phyloP scores from a whole-genome alignment of 2,113 vertebrate species.

The Rattus norvegicus region DNA sequence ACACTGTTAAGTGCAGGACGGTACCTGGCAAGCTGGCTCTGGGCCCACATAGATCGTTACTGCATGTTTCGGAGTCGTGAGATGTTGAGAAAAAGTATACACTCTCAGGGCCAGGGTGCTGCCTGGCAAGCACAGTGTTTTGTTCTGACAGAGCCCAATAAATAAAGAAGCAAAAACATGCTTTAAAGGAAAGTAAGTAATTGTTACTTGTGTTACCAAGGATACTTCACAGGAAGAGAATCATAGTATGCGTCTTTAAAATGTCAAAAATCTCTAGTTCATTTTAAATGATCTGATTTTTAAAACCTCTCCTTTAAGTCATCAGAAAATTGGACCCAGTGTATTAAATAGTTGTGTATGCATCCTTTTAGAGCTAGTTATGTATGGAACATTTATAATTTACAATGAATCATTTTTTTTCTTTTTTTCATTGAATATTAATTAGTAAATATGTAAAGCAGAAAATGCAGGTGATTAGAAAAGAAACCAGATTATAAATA shows the following conservation, averaged over 20 bases:
- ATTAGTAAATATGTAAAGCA: not conserved
- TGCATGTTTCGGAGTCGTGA: not conserved
- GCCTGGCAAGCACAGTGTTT: not conserved
- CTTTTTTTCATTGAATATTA: constrained; percentile 24
- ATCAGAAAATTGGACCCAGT: not conserved
- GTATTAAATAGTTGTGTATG: not conserved
- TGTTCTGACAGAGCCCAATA: not conserved
- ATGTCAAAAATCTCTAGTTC: not conserved
- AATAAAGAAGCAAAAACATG: constrained; percentile 8
- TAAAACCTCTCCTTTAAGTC: not conserved
- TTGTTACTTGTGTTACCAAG: constrained; percentile 10
- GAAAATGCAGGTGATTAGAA: constrained; percentile 23
- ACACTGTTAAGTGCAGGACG: not conserved
- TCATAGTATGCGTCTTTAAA: not conserved
- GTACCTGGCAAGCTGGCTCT: not conserved
- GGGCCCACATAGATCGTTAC: not conserved
- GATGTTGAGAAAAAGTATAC: not conserved
- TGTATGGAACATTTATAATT: constrained; percentile 6
- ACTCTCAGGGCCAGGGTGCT: not conserved
- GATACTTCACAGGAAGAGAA: not conserved
- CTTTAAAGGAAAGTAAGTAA: constrained; percentile 53
- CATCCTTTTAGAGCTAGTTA: not conserved
- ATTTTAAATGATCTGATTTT: constrained; percentile 41
- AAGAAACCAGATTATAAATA: constrained; percentile 10
- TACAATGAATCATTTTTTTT: not conserved